Conservation (phyloP, 2,888 invertebrate genomes). For the Drosophila mimetica region DNA sequence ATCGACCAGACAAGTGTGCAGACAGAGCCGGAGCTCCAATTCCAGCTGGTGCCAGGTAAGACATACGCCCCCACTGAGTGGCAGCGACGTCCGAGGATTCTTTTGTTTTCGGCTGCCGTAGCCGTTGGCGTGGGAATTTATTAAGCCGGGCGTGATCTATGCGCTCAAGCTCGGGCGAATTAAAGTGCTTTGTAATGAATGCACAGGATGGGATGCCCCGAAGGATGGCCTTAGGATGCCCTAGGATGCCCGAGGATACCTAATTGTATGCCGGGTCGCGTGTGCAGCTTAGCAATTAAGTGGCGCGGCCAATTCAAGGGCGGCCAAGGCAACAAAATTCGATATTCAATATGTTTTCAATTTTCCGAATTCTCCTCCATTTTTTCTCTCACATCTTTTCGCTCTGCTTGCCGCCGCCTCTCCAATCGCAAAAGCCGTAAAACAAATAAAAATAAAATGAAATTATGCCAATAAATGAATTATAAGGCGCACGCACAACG, state of each 20-base stretch:
- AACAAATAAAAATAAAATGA: conserved; percentile 77
- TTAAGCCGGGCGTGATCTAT: conserved; percentile 71
- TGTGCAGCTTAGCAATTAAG: conserved; percentile 61
- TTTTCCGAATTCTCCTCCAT: conserved; percentile 46
- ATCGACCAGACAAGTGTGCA: conserved; percentile 44
- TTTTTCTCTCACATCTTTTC: conserved; percentile 9
- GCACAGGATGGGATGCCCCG: conserved; percentile 31
- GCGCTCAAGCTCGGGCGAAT: conserved; percentile 50
- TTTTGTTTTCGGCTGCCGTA: conserved; percentile 40
- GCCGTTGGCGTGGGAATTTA: conserved; percentile 61
- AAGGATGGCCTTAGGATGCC: too few species aligned
- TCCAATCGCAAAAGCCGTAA: conserved; percentile 60
- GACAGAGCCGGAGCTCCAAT: conserved; percentile 42
- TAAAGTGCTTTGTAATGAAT: conserved; percentile 75
- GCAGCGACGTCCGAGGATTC: conserved; percentile 50
- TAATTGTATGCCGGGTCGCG: conserved; percentile 58
- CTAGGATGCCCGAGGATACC: too few species aligned
- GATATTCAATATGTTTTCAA: conserved; percentile 78
- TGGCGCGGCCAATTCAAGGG: conserved; percentile 29
- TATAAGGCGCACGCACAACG: conserved; percentile 67
- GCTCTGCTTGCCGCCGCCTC: background rate
- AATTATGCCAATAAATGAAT: conserved; percentile 80
- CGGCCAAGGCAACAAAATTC: conserved; percentile 42
- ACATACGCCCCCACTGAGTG: conserved; percentile 52
- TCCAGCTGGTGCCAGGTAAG: conserved; percentile 50